phyloP scores from a whole-genome alignment of 1,140 invertebrate species.

The Cepaea nemoralis region DNA sequence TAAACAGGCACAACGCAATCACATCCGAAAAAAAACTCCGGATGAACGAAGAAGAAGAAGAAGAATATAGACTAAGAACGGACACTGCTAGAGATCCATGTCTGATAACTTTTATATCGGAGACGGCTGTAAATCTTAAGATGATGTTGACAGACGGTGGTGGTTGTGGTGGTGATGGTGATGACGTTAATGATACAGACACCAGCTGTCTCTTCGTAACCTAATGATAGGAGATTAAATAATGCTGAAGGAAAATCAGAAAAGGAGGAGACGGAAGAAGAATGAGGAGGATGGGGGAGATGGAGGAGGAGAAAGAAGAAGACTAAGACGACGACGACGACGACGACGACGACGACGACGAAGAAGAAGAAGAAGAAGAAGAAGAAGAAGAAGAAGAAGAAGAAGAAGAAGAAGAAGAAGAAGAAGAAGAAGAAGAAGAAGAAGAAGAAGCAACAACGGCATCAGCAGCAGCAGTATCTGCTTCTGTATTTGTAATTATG shows the following conservation, averaged over 20 bases:
- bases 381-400: background rate
- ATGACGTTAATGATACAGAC: background rate
- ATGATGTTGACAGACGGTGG: background rate
- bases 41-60: too few species aligned
- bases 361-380: constrained; percentile 21
- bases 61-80: too few species aligned
- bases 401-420: constrained; percentile 11
- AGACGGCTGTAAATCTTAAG: background rate
- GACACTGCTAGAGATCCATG: too few species aligned
- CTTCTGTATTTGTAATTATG: too few species aligned
- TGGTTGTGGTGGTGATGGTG: too few species aligned
- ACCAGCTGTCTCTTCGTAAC: background rate
- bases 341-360: constrained; percentile 1
- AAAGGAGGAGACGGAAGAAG: background rate
- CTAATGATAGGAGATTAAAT: background rate
- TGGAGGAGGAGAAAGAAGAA: constrained; percentile 9
- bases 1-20: too few species aligned
- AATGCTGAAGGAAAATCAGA: background rate
- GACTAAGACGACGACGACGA: background rate
- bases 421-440: background rate
- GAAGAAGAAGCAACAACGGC: background rate
- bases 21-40: too few species aligned
- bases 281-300: constrained; percentile 2
- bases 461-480: too few species aligned
- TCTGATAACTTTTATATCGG: background rate